Base-by-base conservation (phyloP, 2,797 vertebrate genomes). In the Eupleurogrammus muticus region DNA sequence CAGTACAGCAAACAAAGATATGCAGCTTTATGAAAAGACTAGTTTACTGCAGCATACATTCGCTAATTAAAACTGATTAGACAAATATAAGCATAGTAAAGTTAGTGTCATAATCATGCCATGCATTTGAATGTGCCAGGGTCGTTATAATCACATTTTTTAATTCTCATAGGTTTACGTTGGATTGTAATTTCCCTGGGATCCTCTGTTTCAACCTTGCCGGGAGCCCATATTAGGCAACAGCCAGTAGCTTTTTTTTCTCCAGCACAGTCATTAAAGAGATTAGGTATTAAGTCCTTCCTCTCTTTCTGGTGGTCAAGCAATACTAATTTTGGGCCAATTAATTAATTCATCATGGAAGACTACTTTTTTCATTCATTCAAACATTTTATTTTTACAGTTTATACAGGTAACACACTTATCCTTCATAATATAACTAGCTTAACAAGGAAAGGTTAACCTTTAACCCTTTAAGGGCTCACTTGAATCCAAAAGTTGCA, bases 201-300 rank as follows among this genome's bases (percentile, higher is more conserved):
- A 69, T 54, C 9, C 19, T 21, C 20, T 36, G 9, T 63, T 72
- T 59, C 42, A 2, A 68, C 49, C 21, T 48, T 48, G 49, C 46
- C 53, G 19, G 86, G 87, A 77, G 79, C 59, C 79, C 87, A 86
- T 89, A 73, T 89, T 83, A 81, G 74, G 74, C n/a, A 54, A 76
- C 23, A 67, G 35, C 47, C 34, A 8, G 69, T 28, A 21, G 35
- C 32, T 66, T 52, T 70, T 63, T n/a, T 50, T 70, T 68, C 57
- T 56, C 36, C 50, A 57, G 19, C 81, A 46, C 72, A 89, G 87
- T 89, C 75, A 89, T 85, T 90, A 52, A 61, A 77, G 32, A 62
- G 77, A 79, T 88, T 79, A 73, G 62, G 17, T 69, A 86, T 78
- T 79, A 53, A 77, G 44, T 66, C 38, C 10, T 79, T 62, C 75